A percentile compares a stretch with the other conserved stretches of the same genome.
Evolutionary conservation across 2,888 invertebrate species (phyloP).

Genomic region (Penaeus monodon): DNA sequence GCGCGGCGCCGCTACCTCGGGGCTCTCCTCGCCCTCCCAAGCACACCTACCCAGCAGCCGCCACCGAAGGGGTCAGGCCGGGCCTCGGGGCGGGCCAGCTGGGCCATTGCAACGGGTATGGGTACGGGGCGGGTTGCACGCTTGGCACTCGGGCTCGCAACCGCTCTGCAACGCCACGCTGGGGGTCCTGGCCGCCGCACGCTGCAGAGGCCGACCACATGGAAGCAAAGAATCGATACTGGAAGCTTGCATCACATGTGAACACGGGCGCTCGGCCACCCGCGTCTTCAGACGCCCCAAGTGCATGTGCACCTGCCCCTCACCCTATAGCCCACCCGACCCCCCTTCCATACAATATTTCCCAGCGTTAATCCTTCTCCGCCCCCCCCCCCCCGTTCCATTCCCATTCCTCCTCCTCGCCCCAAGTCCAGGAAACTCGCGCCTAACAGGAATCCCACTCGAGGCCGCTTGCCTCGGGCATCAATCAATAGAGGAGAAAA

Average conservation of each 20-base stretch:
- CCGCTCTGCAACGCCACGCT: constrained; percentile 3
- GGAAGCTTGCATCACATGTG: constrained; percentile 10
- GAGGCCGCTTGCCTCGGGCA: too few species aligned
- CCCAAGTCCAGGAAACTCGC: too few species aligned
- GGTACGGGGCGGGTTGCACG: neutral
- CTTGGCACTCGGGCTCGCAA: neutral
- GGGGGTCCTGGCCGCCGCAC: neutral
- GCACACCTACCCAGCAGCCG: too few species aligned
- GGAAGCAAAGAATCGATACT: constrained; percentile 24
- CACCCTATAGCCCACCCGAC: neutral
- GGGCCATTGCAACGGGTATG: too few species aligned
- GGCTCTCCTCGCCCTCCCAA: too few species aligned
- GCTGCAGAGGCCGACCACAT: constrained; percentile 3
- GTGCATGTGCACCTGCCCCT: neutral
- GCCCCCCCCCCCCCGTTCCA: neutral
- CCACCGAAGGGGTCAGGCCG: too few species aligned
- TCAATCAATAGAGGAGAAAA: too few species aligned
- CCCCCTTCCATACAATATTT: too few species aligned
- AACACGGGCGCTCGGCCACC: neutral
- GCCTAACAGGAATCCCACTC: too few species aligned
- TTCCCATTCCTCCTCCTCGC: too few species aligned
- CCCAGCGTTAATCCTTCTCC: neutral
- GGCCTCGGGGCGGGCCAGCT: too few species aligned
- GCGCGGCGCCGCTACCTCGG: too few species aligned
- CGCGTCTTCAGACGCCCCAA: neutral